A percentile compares a stretch with the other conserved stretches of the same genome.
phyloP scores from a whole-genome alignment of 64 coral and sea anemone species.

The Pocillopora verrucosa region DNA sequence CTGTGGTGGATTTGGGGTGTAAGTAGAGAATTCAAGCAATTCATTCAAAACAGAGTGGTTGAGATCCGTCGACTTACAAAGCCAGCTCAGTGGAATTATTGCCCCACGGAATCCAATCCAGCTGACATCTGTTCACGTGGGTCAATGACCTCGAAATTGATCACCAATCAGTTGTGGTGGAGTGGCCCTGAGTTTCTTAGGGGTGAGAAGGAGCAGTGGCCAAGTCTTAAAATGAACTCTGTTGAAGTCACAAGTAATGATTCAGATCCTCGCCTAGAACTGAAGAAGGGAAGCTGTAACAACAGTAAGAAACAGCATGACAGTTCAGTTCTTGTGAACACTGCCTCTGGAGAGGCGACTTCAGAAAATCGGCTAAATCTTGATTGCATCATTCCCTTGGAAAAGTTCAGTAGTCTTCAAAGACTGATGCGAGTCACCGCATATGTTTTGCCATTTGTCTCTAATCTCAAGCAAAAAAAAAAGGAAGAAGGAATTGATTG shows the following conservation, averaged over 20 bases:
- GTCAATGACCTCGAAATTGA: neutral
- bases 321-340: neutral
- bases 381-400: slow-evolving; percentile 1
- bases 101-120: neutral
- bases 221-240: no score
- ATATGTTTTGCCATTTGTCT: slow-evolving; percentile 50
- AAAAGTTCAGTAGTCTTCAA: slow-evolving; percentile 56
- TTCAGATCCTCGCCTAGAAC: no score
- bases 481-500: neutral
- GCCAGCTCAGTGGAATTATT: slow-evolving; percentile 2
- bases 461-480: slow-evolving; percentile 12
- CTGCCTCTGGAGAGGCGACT: neutral
- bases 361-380: neutral
- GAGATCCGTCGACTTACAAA: slow-evolving; percentile 23
- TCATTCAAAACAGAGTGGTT: slow-evolving; percentile 32
- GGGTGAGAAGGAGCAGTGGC: no score
- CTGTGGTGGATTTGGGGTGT: slow-evolving; percentile 45
- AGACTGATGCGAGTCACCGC: slow-evolving; percentile 44
- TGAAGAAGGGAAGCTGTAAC: no score
- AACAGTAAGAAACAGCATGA: neutral
- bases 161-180: no score
- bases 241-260: no score
- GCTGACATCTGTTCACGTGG: neutral
- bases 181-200: no score
- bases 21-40: slow-evolving; percentile 60